Evolutionary conservation across 2,113 vertebrate species (phyloP).

Genomic region (Paradisaea rubra): DNA sequence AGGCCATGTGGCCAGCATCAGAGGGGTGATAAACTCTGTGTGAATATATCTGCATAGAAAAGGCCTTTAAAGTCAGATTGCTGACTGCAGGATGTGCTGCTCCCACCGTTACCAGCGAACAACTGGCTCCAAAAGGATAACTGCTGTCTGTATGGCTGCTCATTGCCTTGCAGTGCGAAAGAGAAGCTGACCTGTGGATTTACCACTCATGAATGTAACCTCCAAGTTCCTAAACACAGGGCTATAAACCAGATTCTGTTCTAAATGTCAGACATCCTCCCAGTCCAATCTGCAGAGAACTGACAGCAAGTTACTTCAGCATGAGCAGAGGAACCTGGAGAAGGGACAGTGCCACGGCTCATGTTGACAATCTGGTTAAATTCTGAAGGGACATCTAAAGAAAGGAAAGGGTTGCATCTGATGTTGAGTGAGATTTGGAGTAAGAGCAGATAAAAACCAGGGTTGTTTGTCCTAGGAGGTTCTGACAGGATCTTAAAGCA

Average conservation of each 20-base stretch:
- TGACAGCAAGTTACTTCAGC: background rate
- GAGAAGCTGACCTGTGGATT: background rate
- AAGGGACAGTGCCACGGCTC: background rate
- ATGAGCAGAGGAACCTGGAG: background rate
- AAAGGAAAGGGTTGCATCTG: background rate
- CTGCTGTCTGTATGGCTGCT: background rate
- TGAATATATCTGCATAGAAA: background rate
- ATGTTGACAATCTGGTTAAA: background rate
- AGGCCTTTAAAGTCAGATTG: background rate
- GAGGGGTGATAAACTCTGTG: background rate
- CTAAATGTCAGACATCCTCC: background rate
- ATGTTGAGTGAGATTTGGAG: background rate
- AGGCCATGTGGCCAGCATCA: conserved; percentile 20
- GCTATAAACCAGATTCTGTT: background rate
- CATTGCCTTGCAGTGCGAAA: fast-evolving
- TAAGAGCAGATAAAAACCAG: background rate
- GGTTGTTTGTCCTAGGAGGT: background rate
- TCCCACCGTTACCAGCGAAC: background rate
- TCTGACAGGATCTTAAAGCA: conserved; percentile 20
- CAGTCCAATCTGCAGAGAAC: background rate
- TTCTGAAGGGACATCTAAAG: background rate
- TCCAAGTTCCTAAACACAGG: background rate
- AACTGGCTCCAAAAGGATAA: background rate
- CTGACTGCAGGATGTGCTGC: background rate
- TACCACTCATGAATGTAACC: background rate